Evolutionary conservation across 2,797 vertebrate genomes (phyloP).

Genomic region (Zalophus californianus): DNA sequence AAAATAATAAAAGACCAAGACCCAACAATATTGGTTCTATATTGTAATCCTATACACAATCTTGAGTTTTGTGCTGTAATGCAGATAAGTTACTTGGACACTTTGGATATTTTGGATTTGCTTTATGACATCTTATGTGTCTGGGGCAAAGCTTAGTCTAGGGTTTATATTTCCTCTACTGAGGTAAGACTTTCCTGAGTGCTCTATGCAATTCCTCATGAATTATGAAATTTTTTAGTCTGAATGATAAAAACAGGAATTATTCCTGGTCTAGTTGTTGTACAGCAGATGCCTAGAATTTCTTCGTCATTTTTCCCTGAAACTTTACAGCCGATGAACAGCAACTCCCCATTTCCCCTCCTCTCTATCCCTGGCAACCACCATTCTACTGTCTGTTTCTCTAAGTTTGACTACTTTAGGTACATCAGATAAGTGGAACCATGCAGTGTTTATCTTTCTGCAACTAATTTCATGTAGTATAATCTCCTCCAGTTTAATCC

Average conservation of each 20-base stretch:
- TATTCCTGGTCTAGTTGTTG: not conserved
- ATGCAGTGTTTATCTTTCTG: not conserved
- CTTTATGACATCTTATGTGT: not conserved
- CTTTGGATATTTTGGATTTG: not conserved
- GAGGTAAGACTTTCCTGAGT: not conserved
- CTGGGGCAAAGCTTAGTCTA: not conserved
- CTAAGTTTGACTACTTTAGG: no score
- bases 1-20: not conserved
- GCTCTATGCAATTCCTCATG: not conserved
- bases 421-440: not conserved
- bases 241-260: not conserved
- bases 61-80: not conserved
- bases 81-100: not conserved
- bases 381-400: not conserved
- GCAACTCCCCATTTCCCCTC: not conserved
- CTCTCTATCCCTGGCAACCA: not conserved
- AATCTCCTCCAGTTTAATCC: not conserved
- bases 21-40: not conserved
- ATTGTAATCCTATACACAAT: not conserved
- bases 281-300: not conserved
- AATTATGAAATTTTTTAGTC: not conserved
- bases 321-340: accelerated
- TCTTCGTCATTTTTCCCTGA: not conserved
- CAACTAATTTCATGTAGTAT: not conserved
- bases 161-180: not conserved